Evolutionary conservation across 2,888 invertebrate species (phyloP).

Genomic region (Andrena fulva): DNA sequence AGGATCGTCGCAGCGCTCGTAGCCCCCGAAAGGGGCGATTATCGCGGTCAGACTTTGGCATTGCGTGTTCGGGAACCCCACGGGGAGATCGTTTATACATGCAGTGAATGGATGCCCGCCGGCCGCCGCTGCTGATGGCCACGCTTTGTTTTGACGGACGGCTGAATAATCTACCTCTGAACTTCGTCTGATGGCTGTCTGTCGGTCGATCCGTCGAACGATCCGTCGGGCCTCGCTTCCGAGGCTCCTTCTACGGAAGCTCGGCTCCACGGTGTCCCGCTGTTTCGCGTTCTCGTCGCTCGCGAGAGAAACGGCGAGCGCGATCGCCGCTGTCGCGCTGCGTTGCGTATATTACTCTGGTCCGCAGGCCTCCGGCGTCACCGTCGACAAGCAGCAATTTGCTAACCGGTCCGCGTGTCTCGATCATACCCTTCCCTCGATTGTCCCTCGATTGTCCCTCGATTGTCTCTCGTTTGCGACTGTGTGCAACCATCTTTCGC

Average conservation of each 20-base stretch:
- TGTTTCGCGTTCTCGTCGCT: conserved; percentile 58
- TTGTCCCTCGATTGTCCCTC: conserved; percentile 12
- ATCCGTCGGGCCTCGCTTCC: conserved; percentile 62
- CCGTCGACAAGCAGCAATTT: conserved; percentile 74
- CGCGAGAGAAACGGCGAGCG: conserved; percentile 49
- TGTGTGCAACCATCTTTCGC: not conserved
- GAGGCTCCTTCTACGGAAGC: conserved; percentile 79
- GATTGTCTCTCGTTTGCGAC: not conserved
- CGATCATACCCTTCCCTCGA: conserved; percentile 13
- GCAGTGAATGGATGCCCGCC: conserved; percentile 72
- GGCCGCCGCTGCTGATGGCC: conserved; percentile 77
- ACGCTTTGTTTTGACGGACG: conserved; percentile 81
- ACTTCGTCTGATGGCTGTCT: conserved; percentile 72
- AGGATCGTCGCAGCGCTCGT: no score
- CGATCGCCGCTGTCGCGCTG: conserved; percentile 42
- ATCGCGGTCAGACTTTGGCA: conserved; percentile 68
- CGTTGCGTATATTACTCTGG: conserved; percentile 62
- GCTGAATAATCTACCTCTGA: conserved; percentile 79
- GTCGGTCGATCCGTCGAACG: conserved; percentile 63
- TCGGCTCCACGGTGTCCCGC: conserved; percentile 67
- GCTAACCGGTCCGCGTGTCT: conserved; percentile 62
- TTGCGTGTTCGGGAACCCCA: conserved; percentile 72
- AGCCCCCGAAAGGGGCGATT: not conserved
- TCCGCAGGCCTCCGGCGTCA: conserved; percentile 45
- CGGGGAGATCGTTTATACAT: conserved; percentile 76